Evolutionary conservation across 2,797 vertebrate genomes (phyloP).

Genomic region (Leuciscus waleckii): DNA sequence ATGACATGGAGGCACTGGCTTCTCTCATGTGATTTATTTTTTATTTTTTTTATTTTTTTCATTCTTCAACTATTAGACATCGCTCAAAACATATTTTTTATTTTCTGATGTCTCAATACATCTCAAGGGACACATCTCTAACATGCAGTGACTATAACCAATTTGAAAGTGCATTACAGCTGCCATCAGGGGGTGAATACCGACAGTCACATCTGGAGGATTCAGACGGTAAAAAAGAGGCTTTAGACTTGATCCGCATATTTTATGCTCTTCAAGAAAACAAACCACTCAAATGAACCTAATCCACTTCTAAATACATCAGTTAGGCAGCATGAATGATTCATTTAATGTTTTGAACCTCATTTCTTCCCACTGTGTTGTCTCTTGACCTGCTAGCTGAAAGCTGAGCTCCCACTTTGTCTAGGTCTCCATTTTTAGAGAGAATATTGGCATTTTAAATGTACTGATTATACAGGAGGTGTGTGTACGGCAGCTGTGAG

Average conservation of each 20-base stretch:
- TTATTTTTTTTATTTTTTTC: background rate
- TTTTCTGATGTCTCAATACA: background rate
- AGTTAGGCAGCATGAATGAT: constrained; percentile 72
- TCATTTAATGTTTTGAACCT: constrained; percentile 73
- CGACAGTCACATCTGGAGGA: background rate
- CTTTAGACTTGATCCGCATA: constrained; percentile 19
- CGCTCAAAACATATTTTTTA: background rate
- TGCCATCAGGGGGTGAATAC: background rate
- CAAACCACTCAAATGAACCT: constrained; percentile 67
- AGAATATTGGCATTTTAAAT: constrained; percentile 44
- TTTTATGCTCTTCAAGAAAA: constrained; percentile 60
- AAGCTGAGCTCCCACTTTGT: constrained; percentile 61
- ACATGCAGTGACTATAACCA: background rate
- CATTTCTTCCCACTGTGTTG: constrained; percentile 69
- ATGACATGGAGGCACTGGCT: background rate
- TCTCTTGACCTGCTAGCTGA: constrained; percentile 64
- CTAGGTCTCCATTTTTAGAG: constrained; percentile 49
- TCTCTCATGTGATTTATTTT: background rate
- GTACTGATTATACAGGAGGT: constrained; percentile 10
- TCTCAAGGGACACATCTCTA: background rate
- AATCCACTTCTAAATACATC: constrained; percentile 70
- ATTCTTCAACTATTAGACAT: background rate
- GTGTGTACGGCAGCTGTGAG: background rate
- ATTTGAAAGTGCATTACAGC: constrained; percentile 15
- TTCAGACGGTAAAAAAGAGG: background rate